Conservation (phyloP, 2,797 vertebrate genomes). For the Okamejei kenojei region DNA sequence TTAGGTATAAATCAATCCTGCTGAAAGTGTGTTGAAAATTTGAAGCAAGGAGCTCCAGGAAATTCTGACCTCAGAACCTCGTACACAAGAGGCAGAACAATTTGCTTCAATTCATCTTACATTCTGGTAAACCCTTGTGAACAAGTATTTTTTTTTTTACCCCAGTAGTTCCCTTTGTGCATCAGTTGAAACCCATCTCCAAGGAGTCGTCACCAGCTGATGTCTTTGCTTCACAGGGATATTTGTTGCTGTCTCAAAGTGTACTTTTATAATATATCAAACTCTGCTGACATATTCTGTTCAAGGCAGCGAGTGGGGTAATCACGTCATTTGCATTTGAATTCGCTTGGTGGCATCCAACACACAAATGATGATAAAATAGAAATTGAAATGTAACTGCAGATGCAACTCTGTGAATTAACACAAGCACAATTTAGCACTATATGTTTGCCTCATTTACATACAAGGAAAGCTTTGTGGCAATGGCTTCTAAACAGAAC, state of each 20-base stretch:
- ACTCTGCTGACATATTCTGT: background rate
- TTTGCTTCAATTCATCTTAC: background rate
- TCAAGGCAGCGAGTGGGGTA: background rate
- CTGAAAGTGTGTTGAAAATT: background rate
- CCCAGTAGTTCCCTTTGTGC: background rate
- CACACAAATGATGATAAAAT: background rate
- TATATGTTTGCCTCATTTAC: background rate
- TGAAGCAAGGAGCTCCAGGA: background rate
- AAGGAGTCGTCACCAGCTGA: background rate
- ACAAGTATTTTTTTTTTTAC: background rate
- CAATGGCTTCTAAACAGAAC: background rate
- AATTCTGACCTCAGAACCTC: background rate
- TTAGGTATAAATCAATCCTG: too few species aligned
- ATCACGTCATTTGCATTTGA: background rate
- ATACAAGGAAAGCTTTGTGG: background rate
- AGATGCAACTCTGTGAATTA: background rate
- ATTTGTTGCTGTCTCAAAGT: background rate
- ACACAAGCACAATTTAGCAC: background rate
- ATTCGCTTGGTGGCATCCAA: background rate
- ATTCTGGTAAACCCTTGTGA: background rate
- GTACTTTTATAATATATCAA: background rate
- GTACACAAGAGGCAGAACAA: background rate
- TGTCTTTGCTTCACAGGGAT: background rate
- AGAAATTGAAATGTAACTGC: slow-evolving; percentile 6
- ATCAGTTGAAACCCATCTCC: background rate